phyloP scores from a whole-genome alignment of 2,888 invertebrate genomes.

The Hipparchia semele region DNA sequence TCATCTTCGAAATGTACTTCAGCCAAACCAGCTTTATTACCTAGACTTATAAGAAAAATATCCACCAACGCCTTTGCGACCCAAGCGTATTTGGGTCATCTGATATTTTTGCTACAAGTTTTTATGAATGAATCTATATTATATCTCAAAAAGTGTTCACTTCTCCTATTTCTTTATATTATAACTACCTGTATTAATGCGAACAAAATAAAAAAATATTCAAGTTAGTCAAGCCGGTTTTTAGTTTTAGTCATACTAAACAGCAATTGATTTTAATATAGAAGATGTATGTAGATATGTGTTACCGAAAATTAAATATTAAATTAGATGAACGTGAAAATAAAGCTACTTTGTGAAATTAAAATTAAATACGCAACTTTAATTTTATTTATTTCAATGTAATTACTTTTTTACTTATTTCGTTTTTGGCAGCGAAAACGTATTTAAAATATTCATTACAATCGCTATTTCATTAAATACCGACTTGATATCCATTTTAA shows the following conservation, averaged over 20 bases:
- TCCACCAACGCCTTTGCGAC: slow-evolving; percentile 27
- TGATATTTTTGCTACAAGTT: slow-evolving; percentile 30
- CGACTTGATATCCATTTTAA: too few species aligned
- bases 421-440: neutral
- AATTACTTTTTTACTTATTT: neutral
- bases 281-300: too few species aligned
- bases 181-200: neutral
- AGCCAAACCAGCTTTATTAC: slow-evolving; percentile 28
- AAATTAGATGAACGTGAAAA: too few species aligned
- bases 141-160: slow-evolving; percentile 26
- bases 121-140: slow-evolving; percentile 33
- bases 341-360: too few species aligned
- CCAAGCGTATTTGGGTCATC: slow-evolving; percentile 31
- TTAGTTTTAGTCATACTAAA: too few species aligned
- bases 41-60: slow-evolving; percentile 35
- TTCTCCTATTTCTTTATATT: slow-evolving; percentile 14
- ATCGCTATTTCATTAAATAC: too few species aligned
- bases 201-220: too few species aligned
- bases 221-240: too few species aligned
- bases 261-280: too few species aligned
- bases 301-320: too few species aligned
- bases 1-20: slow-evolving; percentile 8
- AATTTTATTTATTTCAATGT: neutral
- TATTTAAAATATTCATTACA: too few species aligned
- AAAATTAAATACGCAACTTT: neutral